These are phyloP conservation scores for Lepidothrix coronata DNA, from an alignment of 2,113 vertebrate species.

Conservation along the genomic window DNA sequence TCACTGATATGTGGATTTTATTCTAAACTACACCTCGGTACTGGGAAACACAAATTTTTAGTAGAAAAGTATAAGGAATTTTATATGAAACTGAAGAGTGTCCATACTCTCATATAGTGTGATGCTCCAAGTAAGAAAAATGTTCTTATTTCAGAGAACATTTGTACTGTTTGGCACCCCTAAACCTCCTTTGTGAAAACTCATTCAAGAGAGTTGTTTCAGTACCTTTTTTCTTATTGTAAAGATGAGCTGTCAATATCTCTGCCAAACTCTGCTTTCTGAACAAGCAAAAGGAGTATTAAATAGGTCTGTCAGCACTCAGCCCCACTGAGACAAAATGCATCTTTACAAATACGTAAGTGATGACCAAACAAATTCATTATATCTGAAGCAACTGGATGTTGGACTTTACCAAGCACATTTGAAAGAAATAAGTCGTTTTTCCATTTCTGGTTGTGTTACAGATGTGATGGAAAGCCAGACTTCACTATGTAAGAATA, in stretches of 20 bases:
- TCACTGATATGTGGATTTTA: not conserved
- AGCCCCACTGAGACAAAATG: not conserved
- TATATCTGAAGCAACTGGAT: not conserved
- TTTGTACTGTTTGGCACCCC: not conserved
- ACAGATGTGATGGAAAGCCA: not conserved
- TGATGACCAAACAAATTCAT: not conserved
- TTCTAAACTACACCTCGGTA: not conserved
- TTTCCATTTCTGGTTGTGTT: constrained; percentile 5
- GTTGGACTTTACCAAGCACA: not conserved
- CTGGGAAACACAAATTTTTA: not conserved
- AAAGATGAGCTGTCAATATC: not conserved
- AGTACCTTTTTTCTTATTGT: not conserved
- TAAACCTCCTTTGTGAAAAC: not conserved
- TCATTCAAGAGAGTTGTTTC: not conserved
- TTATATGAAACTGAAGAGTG: not conserved
- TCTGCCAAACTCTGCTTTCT: not conserved
- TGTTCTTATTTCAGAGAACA: not conserved
- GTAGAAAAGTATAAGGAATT: not conserved
- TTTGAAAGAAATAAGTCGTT: constrained; percentile 32
- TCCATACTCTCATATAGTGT: not conserved
- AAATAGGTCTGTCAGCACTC: not conserved
- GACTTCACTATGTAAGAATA: not conserved
- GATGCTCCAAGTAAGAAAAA: not conserved
- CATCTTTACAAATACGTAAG: not conserved
- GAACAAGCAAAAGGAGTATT: not conserved